Base-by-base conservation (phyloP, 2,888 invertebrate genomes). In the Dolichomitus sp. region DNA sequence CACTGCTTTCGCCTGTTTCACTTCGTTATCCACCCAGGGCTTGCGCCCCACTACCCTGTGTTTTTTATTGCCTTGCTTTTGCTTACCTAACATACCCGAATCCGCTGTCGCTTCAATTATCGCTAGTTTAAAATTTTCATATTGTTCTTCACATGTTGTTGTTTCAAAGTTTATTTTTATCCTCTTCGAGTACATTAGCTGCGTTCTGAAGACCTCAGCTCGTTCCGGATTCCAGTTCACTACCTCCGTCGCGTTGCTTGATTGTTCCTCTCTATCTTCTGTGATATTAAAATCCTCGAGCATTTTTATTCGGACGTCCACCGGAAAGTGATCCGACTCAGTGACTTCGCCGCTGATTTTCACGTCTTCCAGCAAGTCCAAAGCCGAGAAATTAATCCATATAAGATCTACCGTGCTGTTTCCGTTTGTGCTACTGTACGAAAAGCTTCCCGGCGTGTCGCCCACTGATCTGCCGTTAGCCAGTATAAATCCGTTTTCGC, bases 141-240 rank as follows among this genome's bases (percentile, higher is more conserved):
- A 42, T 17, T 63, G 61, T 19, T 63, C 61, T 37, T 40, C 40
- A 9, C 40, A 63, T n/a, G 37, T 63, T 37, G 61, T 63, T 17
- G 42, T 19, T 37, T 37, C 61, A 19, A 63, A 63, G 12, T 63
- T 63, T 17, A 63, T 63, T 63, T 63, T 2, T 17, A 63, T 7
- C 14, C 27, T 70, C 33, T 4, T 4, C 30, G 42, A 52, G 30
- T 19, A 57, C 17, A 14, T 17, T 40, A 70, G 4, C n/a, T 40
- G 23, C 23, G 7, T n/a, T 19, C n/a, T 40, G 42, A 54, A 70
- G 40, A 17, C 27, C 37, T 27, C 23, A 6, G 54, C 70, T n/a
- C 57, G 48, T 19, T 70, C 70, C 17, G 70, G 54, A 11, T 23
- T 70, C 70, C 70, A 70, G 14, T 70, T 70, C 11, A 54, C 12